A percentile compares a stretch with the other conserved stretches of the same genome.
phyloP scores from a whole-genome alignment of 2,113 vertebrate genomes.

The Coptodon rendalli region DNA sequence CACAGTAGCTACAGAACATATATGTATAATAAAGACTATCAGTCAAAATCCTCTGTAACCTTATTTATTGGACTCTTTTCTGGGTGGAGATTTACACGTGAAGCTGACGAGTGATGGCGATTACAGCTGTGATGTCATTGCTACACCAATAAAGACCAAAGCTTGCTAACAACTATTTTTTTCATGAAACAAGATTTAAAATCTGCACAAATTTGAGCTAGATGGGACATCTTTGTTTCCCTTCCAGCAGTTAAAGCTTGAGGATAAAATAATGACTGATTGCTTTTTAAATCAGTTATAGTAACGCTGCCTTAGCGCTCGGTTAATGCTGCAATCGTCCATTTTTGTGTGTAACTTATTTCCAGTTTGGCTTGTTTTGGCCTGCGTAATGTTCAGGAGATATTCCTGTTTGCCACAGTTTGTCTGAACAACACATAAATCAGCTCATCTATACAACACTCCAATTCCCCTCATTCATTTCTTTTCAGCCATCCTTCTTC shows the following conservation, averaged over 20 bases:
- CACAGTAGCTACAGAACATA: background rate
- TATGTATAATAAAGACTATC: background rate
- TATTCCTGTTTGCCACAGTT: background rate
- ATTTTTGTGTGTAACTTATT: background rate
- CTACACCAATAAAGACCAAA: background rate
- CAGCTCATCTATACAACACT: background rate
- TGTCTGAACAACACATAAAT: background rate
- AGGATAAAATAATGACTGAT: background rate
- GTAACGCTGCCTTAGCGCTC: background rate
- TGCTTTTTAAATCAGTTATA: background rate
- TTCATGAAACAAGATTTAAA: background rate
- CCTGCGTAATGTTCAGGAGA: background rate
- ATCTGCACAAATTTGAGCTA: background rate
- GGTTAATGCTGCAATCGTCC: background rate
- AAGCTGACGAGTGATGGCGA: background rate
- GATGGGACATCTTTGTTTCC: background rate
- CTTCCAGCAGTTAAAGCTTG: background rate
- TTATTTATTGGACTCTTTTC: background rate
- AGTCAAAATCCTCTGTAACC: background rate
- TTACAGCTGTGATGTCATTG: background rate
- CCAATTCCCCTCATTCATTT: background rate
- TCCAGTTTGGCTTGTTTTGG: background rate
- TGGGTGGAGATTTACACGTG: background rate
- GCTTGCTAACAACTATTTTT: background rate
- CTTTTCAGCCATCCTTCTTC: slow-evolving; percentile 9